Evolutionary conservation across 2,113 vertebrate genomes (phyloP).

Genomic region (Oriolus oriolus): DNA sequence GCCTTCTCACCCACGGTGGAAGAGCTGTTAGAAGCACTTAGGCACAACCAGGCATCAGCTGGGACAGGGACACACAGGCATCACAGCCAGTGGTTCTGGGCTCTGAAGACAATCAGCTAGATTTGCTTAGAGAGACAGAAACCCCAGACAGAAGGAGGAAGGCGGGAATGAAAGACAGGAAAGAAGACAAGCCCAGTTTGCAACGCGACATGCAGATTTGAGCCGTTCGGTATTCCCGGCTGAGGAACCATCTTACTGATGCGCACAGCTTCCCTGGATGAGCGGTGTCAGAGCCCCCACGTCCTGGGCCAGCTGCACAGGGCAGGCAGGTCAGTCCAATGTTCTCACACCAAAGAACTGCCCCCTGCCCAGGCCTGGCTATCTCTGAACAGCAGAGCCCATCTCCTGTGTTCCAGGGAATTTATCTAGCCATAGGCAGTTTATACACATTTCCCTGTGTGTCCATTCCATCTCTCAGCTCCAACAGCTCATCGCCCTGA

Average conservation of each 20-base stretch:
- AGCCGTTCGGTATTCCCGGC: neutral
- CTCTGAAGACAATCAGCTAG: neutral
- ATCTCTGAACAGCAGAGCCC: neutral
- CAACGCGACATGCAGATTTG: accelerated
- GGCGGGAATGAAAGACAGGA: neutral
- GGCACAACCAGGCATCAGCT: neutral
- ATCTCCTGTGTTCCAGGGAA: neutral
- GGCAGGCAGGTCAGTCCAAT: neutral
- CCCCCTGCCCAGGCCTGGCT: neutral
- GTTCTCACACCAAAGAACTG: neutral
- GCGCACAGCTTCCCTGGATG: neutral
- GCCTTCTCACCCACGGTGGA: neutral
- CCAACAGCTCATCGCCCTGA: neutral
- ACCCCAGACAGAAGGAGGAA: neutral
- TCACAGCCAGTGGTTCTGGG: neutral
- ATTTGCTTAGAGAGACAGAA: neutral
- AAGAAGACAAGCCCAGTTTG: neutral
- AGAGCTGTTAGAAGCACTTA: neutral
- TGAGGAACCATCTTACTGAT: neutral
- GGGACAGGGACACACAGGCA: neutral
- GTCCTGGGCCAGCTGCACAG: neutral
- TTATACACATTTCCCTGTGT: accelerated
- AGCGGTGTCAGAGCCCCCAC: neutral
- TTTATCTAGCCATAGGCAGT: neutral
- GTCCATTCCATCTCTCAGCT: neutral